Base-by-base conservation (phyloP, 2,888 invertebrate genomes). In the Andrena haemorrhoa region DNA sequence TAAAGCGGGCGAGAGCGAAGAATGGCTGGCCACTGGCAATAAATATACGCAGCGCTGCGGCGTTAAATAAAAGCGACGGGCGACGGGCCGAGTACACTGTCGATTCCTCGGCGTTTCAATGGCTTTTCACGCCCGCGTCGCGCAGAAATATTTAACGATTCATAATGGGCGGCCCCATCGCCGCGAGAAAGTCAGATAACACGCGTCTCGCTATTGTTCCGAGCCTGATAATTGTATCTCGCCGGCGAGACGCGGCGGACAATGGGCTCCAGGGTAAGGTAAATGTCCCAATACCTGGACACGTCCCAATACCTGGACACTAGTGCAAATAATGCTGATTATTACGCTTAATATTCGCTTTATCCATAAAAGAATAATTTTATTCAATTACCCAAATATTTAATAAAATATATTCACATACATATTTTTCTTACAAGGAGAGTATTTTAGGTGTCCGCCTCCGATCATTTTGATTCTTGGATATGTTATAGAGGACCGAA, bases 111-210 rank as follows among this genome's bases (percentile, higher is more conserved):
- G 0, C 56, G 20, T 60, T 80, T 56, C 71, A 81, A 72, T 61
- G 47, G 33, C 29, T 16, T 71, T 75, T 60, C 53, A 47, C 20
- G 12, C 3, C 8, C 2, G 12, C 26, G 20, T 35, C 7, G 56
- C 8, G 29, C 33, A 51, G 64, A 64, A 75, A 82, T 82, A 82
- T 82, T 82, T 75, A 69, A 81, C 72, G 7, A 33, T 61, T 16
- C 58, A 61, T 49, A 75, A 80, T 47, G 71, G n/a, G 8, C n/a
- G 6, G 16, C 29, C 10, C 20, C 8, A 75, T 47, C 56, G 47
- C 12, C 12, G 5, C 2, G 58, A 47, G 47, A 58, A 12, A 20
- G n/a, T 16, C 12, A 10, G 63, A 41, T 41, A 16, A 23, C 10
- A 23, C 10, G 16, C 20, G 20, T 12, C 23, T 33, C 1, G n/a